A percentile compares a stretch with the other conserved stretches of the same genome.
phyloP scores from a whole-genome alignment of 2,797 vertebrate species.

The Lindbergichthys nudifrons region DNA sequence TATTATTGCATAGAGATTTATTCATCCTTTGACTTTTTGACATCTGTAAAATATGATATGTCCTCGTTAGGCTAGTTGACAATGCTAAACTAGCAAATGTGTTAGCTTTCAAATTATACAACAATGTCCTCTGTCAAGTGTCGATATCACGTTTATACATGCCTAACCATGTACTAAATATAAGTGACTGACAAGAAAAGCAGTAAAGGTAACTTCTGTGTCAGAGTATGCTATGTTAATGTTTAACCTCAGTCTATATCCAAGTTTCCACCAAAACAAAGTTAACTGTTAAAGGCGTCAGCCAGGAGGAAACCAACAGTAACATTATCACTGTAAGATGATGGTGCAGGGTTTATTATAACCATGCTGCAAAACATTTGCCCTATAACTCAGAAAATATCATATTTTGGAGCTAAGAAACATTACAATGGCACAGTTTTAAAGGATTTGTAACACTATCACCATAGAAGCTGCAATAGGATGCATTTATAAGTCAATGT shows the following conservation, averaged over 20 bases:
- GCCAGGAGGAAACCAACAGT: neutral
- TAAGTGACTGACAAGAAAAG: neutral
- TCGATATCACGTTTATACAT: neutral
- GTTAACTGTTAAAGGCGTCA: neutral
- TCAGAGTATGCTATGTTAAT: neutral
- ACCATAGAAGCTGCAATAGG: neutral
- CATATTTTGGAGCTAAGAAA: neutral
- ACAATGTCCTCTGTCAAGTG: neutral
- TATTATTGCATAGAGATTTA: fast-evolving
- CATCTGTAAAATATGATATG: fast-evolving
- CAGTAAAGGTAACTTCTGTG: neutral
- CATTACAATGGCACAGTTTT: neutral
- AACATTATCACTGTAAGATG: neutral
- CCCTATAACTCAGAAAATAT: neutral
- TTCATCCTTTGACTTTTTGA: fast-evolving
- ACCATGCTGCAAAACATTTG: neutral
- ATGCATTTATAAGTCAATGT: slow-evolving; percentile 4
- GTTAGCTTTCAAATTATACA: neutral
- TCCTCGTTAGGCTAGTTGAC: neutral
- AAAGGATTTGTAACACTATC: neutral
- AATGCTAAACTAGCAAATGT: neutral
- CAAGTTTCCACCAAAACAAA: neutral
- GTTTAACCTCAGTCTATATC: too few species aligned
- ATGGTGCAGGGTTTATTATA: neutral
- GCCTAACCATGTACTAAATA: neutral